phyloP scores from a whole-genome alignment of 2,888 invertebrate species.

The Zygothrica quintamaculata region DNA sequence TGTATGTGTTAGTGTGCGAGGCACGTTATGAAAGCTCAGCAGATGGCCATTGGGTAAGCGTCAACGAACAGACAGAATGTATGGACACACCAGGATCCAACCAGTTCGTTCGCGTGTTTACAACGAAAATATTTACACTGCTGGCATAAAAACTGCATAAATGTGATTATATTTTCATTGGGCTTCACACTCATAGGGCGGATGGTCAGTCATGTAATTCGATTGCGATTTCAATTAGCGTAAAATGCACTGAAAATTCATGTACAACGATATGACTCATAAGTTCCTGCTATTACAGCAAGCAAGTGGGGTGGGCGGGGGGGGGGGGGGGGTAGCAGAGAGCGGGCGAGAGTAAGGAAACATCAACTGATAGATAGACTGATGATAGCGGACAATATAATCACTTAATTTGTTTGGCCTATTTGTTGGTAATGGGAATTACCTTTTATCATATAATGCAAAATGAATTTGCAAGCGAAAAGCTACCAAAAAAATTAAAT shows the following conservation, averaged over 20 bases:
- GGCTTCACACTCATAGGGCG: constrained; percentile 41
- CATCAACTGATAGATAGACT: no score
- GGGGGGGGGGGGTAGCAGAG: not conserved
- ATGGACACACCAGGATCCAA: no score
- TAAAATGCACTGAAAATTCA: constrained; percentile 65
- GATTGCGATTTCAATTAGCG: constrained; percentile 80
- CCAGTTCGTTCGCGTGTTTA: constrained; percentile 49
- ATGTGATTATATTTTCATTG: constrained; percentile 81
- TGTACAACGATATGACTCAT: constrained; percentile 13
- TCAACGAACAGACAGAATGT: no score
- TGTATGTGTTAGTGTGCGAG: constrained; percentile 1
- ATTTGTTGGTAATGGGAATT: no score
- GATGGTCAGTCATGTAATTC: constrained; percentile 67
- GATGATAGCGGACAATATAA: constrained; percentile 1
- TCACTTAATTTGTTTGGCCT: not conserved
- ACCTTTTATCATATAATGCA: no score
- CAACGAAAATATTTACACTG: constrained; percentile 78
- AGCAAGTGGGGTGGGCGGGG: constrained; percentile 7
- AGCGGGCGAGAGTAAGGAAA: not conserved
- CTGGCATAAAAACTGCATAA: constrained; percentile 81
- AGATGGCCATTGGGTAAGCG: constrained; percentile 10
- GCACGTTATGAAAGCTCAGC: constrained; percentile 38
- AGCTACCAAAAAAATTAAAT: no score
- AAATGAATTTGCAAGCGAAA: not conserved
- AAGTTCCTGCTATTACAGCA: constrained; percentile 11